Evolutionary conservation across 2,113 vertebrate genomes (phyloP).

Genomic region (Miniopterus natalensis): DNA sequence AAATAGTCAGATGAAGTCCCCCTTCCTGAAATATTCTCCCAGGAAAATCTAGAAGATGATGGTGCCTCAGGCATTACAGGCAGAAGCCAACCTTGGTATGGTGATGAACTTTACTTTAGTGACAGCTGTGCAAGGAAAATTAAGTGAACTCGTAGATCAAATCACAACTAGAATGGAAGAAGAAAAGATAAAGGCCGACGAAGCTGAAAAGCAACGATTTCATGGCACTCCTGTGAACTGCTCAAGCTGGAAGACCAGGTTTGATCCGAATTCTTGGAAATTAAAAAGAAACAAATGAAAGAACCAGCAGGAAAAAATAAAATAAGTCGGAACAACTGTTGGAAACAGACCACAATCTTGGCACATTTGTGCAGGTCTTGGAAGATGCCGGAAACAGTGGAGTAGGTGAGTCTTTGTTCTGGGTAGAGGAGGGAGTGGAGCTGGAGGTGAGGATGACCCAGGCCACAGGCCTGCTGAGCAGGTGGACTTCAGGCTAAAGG

Average conservation of each 20-base stretch:
- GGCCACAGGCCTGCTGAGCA: no score
- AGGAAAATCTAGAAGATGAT: background rate
- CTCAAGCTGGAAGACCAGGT: background rate
- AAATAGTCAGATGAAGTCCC: background rate
- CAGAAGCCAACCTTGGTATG: background rate
- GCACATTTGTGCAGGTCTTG: background rate
- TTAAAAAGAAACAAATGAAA: background rate
- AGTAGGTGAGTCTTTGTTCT: background rate
- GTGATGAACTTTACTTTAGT: background rate
- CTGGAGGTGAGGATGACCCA: background rate
- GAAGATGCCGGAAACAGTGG: background rate
- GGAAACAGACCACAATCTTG: background rate
- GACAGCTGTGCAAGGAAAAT: background rate
- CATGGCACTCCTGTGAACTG: background rate
- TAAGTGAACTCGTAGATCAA: background rate
- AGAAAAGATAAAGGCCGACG: background rate
- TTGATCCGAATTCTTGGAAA: background rate
- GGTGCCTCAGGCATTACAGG: background rate
- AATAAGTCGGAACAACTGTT: background rate
- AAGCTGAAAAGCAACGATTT: background rate
- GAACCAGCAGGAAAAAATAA: background rate
- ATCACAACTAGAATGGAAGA: background rate
- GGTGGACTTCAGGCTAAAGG: no score
- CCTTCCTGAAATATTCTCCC: background rate
- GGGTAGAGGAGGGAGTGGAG: background rate